Conservation (phyloP, 2,113 vertebrate genomes). For the Hydrolagus affinis region DNA sequence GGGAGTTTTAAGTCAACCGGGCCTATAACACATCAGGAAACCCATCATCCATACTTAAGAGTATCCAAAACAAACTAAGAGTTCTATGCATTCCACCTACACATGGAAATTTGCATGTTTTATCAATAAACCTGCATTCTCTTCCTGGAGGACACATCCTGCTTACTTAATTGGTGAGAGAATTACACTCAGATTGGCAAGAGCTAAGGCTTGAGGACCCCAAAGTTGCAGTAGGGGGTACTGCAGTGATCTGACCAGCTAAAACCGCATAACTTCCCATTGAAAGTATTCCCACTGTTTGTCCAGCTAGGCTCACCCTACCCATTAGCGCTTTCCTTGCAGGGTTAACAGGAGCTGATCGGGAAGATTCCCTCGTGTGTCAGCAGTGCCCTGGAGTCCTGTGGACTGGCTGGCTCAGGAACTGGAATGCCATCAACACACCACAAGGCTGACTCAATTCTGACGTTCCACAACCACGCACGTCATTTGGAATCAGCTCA, state of each 20-base stretch:
- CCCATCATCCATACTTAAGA: background rate
- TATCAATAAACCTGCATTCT: background rate
- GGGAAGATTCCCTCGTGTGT: background rate
- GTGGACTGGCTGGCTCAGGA: background rate
- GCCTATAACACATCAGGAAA: background rate
- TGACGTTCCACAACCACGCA: background rate
- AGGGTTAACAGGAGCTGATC: background rate
- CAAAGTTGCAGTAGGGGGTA: background rate
- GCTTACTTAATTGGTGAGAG: background rate
- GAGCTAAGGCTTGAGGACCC: background rate
- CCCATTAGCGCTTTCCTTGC: background rate
- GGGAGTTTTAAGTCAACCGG: too few species aligned
- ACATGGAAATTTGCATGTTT: background rate
- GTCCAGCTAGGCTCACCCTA: background rate
- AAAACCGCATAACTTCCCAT: background rate
- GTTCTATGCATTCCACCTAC: background rate
- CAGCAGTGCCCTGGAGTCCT: background rate
- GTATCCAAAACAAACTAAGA: background rate
- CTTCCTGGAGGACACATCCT: background rate
- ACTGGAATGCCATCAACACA: background rate
- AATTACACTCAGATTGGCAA: background rate
- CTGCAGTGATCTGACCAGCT: background rate
- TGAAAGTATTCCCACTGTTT: background rate
- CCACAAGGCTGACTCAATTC: background rate
- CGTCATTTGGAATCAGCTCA: background rate